These are phyloP conservation scores for Drosophila mulleri DNA, from an alignment of 2,888 invertebrate species.

Conservation along the genomic window DNA sequence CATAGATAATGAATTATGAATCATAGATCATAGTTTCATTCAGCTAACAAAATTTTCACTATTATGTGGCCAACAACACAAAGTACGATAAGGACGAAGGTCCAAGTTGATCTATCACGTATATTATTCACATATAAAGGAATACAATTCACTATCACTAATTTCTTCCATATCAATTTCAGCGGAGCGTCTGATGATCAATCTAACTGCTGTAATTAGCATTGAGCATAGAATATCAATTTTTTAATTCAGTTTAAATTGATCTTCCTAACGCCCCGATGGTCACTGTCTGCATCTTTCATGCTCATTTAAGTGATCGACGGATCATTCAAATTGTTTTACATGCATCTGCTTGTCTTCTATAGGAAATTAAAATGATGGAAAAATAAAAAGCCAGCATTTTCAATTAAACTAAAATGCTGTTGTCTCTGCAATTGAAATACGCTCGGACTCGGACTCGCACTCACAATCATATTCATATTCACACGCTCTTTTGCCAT, in stretches of 20 bases:
- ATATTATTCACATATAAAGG: too few relatives aligned
- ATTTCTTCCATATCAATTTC: not conserved
- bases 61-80: too few relatives aligned
- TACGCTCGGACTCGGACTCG: constrained; percentile 3
- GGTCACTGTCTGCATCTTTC: not conserved
- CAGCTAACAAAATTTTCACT: too few relatives aligned
- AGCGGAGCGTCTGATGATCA: not conserved
- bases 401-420: constrained; percentile 74
- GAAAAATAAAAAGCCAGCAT: constrained; percentile 46
- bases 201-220: not conserved
- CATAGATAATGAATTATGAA: not conserved
- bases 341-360: constrained; percentile 36
- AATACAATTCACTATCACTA: too few relatives aligned
- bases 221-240: not conserved
- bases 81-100: too few relatives aligned
- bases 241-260: not conserved
- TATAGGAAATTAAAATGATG: constrained; percentile 62
- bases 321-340: constrained; percentile 48
- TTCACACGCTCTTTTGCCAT: constrained; percentile 81
- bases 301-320: constrained; percentile 26
- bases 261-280: constrained; percentile 9
- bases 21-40: too few relatives aligned
- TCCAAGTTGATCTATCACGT: too few relatives aligned
- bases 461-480: constrained; percentile 49
- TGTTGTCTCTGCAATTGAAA: constrained; percentile 68